These are phyloP conservation scores for Scaptomyza hsui DNA, from an alignment of 1,140 invertebrate species.

Conservation along the genomic window DNA sequence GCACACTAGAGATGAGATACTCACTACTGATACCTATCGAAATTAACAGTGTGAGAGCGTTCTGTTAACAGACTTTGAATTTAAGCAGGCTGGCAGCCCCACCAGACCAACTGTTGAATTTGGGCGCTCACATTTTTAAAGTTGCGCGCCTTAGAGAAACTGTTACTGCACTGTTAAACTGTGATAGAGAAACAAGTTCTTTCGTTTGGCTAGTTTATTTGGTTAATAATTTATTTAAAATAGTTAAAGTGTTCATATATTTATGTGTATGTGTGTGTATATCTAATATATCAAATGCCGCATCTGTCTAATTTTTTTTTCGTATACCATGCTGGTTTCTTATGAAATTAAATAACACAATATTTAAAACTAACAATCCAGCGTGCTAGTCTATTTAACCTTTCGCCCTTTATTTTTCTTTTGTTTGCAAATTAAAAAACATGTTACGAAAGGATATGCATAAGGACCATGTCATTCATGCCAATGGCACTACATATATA, in stretches of 20 bases:
- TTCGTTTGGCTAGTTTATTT: slow-evolving; percentile 75
- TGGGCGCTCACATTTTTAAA: not conserved
- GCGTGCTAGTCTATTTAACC: slow-evolving; percentile 55
- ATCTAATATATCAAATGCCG: slow-evolving; percentile 60
- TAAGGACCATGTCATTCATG: slow-evolving; percentile 60
- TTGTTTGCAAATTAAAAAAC: slow-evolving; percentile 53
- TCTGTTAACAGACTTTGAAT: not conserved
- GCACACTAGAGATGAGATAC: slow-evolving; percentile 7
- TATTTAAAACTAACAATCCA: slow-evolving; percentile 74
- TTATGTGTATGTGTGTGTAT: slow-evolving; percentile 40
- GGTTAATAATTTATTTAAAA: slow-evolving; percentile 78
- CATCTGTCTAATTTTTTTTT: slow-evolving; percentile 47
- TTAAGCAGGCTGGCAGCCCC: not conserved
- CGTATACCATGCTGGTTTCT: slow-evolving; percentile 71
- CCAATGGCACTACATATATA: slow-evolving; percentile 61
- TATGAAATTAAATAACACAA: slow-evolving; percentile 80
- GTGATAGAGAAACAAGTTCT: slow-evolving; percentile 1
- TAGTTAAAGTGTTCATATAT: slow-evolving; percentile 62
- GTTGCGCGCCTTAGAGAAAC: not conserved
- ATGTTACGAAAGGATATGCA: slow-evolving; percentile 69
- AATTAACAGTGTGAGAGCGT: not conserved
- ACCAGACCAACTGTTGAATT: slow-evolving; percentile 1
- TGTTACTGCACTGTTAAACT: not conserved
- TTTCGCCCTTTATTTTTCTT: slow-evolving; percentile 31
- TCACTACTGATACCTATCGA: not conserved